Evolutionary conservation across 2,113 vertebrate species (phyloP).

Genomic region (Muscicapa adusta): DNA sequence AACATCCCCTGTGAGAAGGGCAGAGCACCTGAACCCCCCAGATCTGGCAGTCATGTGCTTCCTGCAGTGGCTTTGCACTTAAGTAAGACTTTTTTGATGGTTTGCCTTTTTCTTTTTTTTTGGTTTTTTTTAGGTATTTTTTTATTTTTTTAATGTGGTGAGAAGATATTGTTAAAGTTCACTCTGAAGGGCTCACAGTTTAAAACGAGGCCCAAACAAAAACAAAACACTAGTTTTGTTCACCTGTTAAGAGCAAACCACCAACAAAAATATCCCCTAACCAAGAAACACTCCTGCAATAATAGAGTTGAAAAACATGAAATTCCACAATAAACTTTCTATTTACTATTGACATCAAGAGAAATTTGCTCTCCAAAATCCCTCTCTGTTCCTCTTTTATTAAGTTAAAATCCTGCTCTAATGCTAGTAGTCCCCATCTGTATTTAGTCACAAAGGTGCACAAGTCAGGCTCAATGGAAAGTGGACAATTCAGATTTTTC

Average conservation of each 20-base stretch:
- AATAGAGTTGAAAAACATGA: background rate
- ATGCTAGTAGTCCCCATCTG: fast-evolving
- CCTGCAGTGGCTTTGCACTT: conserved; percentile 44
- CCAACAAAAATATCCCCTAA: background rate
- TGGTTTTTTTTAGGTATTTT: background rate
- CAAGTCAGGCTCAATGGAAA: background rate
- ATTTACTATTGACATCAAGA: background rate
- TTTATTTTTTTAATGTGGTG: background rate
- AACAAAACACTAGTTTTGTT: background rate
- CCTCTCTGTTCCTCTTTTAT: background rate
- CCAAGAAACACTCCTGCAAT: background rate
- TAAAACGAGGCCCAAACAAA: background rate
- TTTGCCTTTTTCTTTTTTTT: background rate
- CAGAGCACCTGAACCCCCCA: background rate
- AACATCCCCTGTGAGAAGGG: background rate
- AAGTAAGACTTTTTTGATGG: background rate
- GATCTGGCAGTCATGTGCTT: background rate
- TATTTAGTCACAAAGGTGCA: background rate
- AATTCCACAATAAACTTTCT: background rate
- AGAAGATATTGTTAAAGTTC: background rate
- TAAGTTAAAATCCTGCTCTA: background rate
- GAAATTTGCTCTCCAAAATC: background rate
- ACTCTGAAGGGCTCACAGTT: background rate
- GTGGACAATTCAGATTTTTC: background rate
- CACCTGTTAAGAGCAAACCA: background rate